These are phyloP conservation scores for Cerastoderma edule DNA, from an alignment of 2,888 invertebrate species.

Conservation along the genomic window DNA sequence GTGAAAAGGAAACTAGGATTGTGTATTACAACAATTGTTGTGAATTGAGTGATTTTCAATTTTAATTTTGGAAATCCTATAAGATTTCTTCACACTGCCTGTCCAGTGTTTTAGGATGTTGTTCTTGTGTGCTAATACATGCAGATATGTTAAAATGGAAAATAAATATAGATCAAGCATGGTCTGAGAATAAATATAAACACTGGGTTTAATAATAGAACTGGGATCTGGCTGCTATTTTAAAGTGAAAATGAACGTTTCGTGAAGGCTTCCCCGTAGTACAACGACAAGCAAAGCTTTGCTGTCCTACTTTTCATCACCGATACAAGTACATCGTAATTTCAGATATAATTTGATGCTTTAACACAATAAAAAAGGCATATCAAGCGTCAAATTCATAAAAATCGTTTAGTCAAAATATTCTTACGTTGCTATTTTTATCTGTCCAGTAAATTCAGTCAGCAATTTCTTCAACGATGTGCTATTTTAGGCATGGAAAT, in stretches of 20 bases:
- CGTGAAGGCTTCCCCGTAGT: slow-evolving; percentile 26
- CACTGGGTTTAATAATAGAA: slow-evolving; percentile 50
- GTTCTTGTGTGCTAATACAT: too few species aligned
- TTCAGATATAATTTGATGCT: too few species aligned
- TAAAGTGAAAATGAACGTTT: slow-evolving; percentile 38
- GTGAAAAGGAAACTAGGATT: too few species aligned
- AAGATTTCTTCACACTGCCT: too few species aligned
- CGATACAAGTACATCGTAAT: too few species aligned
- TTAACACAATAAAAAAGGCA: too few species aligned
- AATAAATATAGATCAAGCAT: slow-evolving; percentile 11
- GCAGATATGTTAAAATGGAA: not conserved
- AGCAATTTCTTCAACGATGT: slow-evolving; percentile 50
- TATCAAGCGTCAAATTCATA: slow-evolving; percentile 63
- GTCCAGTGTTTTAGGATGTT: too few species aligned
- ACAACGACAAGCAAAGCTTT: not conserved
- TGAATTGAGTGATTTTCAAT: too few species aligned
- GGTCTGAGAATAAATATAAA: slow-evolving; percentile 42
- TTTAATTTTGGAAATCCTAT: too few species aligned
- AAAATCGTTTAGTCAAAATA: slow-evolving; percentile 73
- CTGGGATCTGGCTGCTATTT: slow-evolving; percentile 2
- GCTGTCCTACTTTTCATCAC: slow-evolving; percentile 11
- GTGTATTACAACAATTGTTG: too few species aligned
- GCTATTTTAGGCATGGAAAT: slow-evolving; percentile 66
- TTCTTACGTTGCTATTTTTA: slow-evolving; percentile 79
- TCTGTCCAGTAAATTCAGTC: slow-evolving; percentile 80